These are phyloP conservation scores for Struthio camelus DNA, from an alignment of 2,113 vertebrate genomes.

Conservation along the genomic window DNA sequence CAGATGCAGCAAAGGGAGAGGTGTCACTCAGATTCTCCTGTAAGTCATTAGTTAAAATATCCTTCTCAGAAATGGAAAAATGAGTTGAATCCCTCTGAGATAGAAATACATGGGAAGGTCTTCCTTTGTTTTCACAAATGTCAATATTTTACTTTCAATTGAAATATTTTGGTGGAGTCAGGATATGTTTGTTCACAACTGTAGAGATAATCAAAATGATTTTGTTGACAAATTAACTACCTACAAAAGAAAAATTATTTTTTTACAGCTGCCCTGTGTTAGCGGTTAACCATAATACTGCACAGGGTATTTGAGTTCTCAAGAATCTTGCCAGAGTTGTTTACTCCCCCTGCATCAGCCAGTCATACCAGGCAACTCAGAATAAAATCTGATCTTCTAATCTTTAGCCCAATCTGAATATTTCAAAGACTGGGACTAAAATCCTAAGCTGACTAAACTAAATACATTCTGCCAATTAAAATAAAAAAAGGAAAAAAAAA, in stretches of 20 bases:
- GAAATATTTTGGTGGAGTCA: not conserved
- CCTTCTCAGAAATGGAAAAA: not conserved
- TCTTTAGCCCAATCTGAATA: not conserved
- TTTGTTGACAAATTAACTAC: not conserved
- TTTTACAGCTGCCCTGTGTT: not conserved
- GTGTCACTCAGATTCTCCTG: not conserved
- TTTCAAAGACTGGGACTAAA: not conserved
- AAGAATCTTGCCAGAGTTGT: not conserved
- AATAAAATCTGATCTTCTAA: not conserved
- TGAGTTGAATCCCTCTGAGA: not conserved
- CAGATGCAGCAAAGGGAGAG: not conserved
- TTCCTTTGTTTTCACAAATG: not conserved
- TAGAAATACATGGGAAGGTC: not conserved
- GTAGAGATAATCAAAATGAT: not conserved
- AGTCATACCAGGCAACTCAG: not conserved
- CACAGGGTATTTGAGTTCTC: not conserved
- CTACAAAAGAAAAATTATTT: not conserved
- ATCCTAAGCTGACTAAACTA: not conserved
- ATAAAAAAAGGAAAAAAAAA: fast-evolving
- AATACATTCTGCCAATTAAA: not conserved
- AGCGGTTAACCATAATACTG: not conserved
- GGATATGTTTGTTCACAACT: not conserved
- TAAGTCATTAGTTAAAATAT: not conserved
- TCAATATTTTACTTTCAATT: not conserved
- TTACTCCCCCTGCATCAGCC: not conserved